These are phyloP conservation scores for Agonopterix subpropinquella DNA, from an alignment of 2,888 invertebrate genomes.

Conservation along the genomic window DNA sequence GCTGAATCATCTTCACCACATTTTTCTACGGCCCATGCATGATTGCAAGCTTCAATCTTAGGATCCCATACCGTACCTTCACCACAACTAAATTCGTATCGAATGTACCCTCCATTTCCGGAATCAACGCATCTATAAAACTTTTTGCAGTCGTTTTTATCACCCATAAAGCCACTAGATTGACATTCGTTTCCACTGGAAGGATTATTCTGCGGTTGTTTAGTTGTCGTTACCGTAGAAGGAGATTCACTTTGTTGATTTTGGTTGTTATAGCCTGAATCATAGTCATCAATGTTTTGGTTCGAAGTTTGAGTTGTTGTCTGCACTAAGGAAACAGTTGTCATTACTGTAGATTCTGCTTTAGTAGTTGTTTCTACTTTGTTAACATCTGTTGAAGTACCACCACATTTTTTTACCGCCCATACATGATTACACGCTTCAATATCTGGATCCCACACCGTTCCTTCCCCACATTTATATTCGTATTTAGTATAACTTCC, in stretches of 20 bases:
- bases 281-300: constrained; percentile 23
- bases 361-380: constrained; percentile 27
- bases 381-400: constrained; percentile 22
- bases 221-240: constrained; percentile 13
- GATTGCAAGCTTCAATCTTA: constrained; percentile 73
- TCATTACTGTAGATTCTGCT: constrained; percentile 19
- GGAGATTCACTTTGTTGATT: constrained; percentile 25
- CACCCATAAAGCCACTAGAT: constrained; percentile 77
- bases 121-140: constrained; percentile 81
- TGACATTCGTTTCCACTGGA: constrained; percentile 15
- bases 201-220: constrained; percentile 5
- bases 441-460: constrained; percentile 83
- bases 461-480: constrained; percentile 84
- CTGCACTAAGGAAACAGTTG: constrained; percentile 9
- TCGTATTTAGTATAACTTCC: constrained; percentile 79
- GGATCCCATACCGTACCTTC: constrained; percentile 79
- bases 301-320: constrained; percentile 14
- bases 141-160: constrained; percentile 74
- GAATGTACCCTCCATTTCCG: constrained; percentile 57
- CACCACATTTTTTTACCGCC: constrained; percentile 67
- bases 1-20: constrained; percentile 3
- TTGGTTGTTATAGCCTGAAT: constrained; percentile 29
- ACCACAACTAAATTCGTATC: constrained; percentile 75
- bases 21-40: constrained; percentile 44
- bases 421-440: constrained; percentile 81